Percentiles rank a stretch among this genome's conserved stretches.
These are phyloP conservation scores for Tenthredo distinguenda DNA, from an alignment of 2,888 invertebrate species.

Conservation along the genomic window DNA sequence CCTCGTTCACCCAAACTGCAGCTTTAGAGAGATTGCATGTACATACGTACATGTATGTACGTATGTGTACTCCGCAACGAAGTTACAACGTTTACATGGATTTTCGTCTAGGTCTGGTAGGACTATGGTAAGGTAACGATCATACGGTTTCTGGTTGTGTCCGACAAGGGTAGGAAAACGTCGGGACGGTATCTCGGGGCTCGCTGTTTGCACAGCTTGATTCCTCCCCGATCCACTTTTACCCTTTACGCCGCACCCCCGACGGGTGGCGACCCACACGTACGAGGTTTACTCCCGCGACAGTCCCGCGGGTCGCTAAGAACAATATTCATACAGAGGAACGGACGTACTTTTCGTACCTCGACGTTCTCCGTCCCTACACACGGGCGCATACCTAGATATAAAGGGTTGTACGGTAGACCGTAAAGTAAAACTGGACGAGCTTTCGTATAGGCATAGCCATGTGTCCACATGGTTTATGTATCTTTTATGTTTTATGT, in stretches of 20 bases:
- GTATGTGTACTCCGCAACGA: too few species aligned
- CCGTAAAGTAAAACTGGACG: slow-evolving; percentile 27
- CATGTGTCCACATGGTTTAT: slow-evolving; percentile 1
- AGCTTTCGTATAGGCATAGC: background rate
- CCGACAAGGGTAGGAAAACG: slow-evolving; percentile 54
- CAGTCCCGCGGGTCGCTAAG: slow-evolving; percentile 68
- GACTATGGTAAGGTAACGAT: background rate
- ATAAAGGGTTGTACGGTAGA: background rate
- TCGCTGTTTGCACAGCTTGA: slow-evolving; percentile 78
- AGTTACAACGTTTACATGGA: background rate
- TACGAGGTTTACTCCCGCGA: slow-evolving; percentile 53
- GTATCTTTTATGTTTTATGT: background rate
- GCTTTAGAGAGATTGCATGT: too few species aligned
- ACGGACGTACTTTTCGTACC: slow-evolving; percentile 14
- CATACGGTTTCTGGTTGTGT: slow-evolving; percentile 21
- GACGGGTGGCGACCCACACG: slow-evolving; percentile 50
- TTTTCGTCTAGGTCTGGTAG: background rate
- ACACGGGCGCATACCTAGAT: background rate
- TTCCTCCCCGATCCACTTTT: slow-evolving; percentile 68
- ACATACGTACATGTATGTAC: background rate
- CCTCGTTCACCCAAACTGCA: too few species aligned
- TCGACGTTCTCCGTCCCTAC: background rate
- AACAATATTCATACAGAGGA: slow-evolving; percentile 68
- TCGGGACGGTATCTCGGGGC: slow-evolving; percentile 76
- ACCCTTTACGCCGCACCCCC: slow-evolving; percentile 32